Conservation (phyloP, 2,888 invertebrate species). For the Thecocarcelia acutangulata region DNA sequence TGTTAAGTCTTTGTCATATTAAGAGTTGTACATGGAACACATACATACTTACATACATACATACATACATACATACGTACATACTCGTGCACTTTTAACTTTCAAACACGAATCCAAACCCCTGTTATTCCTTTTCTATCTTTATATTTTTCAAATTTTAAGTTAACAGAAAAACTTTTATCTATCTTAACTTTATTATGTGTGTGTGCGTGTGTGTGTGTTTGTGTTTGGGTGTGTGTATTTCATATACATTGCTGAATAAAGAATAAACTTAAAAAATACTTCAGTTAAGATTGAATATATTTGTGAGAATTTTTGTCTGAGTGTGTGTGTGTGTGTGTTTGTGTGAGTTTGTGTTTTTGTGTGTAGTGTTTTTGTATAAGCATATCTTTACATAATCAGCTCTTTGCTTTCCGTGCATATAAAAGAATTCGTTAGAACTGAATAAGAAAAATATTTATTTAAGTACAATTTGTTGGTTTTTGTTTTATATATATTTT, state of each 20-base stretch:
- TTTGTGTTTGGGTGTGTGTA: conserved; percentile 10
- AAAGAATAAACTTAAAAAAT: conserved; percentile 48
- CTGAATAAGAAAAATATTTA: conserved; percentile 57
- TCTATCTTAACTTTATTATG: conserved; percentile 11
- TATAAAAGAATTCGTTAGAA: conserved; percentile 16
- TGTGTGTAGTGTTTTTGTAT: neutral
- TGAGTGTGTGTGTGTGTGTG: neutral
- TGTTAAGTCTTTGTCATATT: conserved; percentile 64
- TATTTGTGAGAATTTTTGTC: neutral
- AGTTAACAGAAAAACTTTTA: conserved; percentile 46
- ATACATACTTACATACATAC: conserved; percentile 1
- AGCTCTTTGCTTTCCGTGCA: conserved; percentile 32
- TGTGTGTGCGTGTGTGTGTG: conserved; percentile 2
- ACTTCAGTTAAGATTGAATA: conserved; percentile 43
- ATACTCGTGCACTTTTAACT: neutral
- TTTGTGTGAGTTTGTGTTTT: too few relatives aligned
- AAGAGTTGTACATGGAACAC: conserved; percentile 35
- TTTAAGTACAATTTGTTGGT: conserved; percentile 44
- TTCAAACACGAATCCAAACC: conserved; percentile 21
- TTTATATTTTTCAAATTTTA: conserved; percentile 28
- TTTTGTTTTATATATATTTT: conserved; percentile 10
- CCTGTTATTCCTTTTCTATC: conserved; percentile 15
- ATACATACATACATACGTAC: neutral
- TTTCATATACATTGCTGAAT: conserved; percentile 38
- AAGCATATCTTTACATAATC: conserved; percentile 59